Base-by-base conservation (phyloP, 2,888 invertebrate genomes). In the Pyrochroa serraticornis region DNA sequence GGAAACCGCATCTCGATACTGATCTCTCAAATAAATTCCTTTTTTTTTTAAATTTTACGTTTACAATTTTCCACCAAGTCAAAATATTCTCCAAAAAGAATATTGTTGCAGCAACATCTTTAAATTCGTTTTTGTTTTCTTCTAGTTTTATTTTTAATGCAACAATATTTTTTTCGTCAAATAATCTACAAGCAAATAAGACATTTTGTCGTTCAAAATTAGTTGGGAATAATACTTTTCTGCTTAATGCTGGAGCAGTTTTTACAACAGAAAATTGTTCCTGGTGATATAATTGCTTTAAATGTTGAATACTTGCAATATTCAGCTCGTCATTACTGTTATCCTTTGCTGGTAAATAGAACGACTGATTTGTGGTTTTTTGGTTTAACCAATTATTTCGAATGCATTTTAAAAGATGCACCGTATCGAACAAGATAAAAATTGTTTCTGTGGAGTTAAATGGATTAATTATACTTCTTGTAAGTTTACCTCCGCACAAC, bases 401-500 rank as follows among this genome's bases (percentile, higher is more conserved):
- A 35, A 35, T 10, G 10, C 36, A 35, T 35, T 35, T 35, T 35
- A 35, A 35, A 9, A 35, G 10, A 35, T 35, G 36, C 36, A 35
- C 36, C 36, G 12, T n/a, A 14, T 41, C 41, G 13, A 41, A 41
- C 8, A 41, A 12, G 9, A 41, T 13, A 41, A 41, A 41, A 10
- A 41, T 41, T 10, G 9, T 41, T 8, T 12, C 2, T 10, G 9
- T 41, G 8, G 12, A n/a, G 8, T 41, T 41, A 14, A 41, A 41
- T 8, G 41, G 41, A 41, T 41, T 8, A n/a, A 12, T 12, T 12
- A 41, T 41, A 14, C n/a, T 12, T 10, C 12, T 10, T n/a, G n/a
- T 14, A 10, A 41, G 41, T 13, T 10, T n/a, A 10, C 41, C 41
- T n/a, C 41, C 41, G 12, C 41, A 41, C n/a, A 41, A n/a, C 12